Evolutionary conservation across 2,113 vertebrate species (phyloP), one percentile per base, ranked within the genome.

Genomic region (Rhinoderma darwinii): DNA sequence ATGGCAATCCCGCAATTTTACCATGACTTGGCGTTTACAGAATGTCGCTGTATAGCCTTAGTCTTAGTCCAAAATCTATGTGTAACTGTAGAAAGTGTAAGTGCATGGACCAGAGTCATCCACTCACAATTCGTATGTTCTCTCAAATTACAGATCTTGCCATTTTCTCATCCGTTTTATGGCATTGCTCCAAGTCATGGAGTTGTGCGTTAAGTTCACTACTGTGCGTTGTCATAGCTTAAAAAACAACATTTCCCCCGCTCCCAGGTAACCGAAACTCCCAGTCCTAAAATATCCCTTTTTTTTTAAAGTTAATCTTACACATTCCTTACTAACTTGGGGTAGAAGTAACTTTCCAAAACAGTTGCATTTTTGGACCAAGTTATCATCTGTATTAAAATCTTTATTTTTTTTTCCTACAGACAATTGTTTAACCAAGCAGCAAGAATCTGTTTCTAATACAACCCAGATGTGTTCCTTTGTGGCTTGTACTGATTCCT

Each of bases 121-220:
- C 27, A 20, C n/a, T 35, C 8, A 50, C 17, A 22, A 54, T 37
- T 32, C 3, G 8, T 4, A 20, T 32, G 3, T 54, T 35, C 68
- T 85, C 88, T 37, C 84, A 39, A 87, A 47, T 63, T 37, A 41
- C 61, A 22, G 39, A 47, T 86, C 50, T 90, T 86, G 50, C 73
- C 87, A 77, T 56, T 90, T 91, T 86, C 89, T 88, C 90, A 90
- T 92, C 89, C 84, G 61, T 88, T 88, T 88, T 0, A 0, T 91
- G 92, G 92, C 90, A 91, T 89, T 88, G 89, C 89, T 92, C 91
- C 92, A 93, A 89, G 90, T 89, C 89, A 91, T 89, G 80, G 87
- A 76, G 59, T 88, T 88, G 80, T 89, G 88, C 88, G 76, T 79
- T 79, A 88, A 63, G 15, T 90, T 91, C 66, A 82, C 74, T 86